These are phyloP conservation scores for Basileuterus tristriatus DNA, from an alignment of 2,797 vertebrate species.

Conservation along the genomic window DNA sequence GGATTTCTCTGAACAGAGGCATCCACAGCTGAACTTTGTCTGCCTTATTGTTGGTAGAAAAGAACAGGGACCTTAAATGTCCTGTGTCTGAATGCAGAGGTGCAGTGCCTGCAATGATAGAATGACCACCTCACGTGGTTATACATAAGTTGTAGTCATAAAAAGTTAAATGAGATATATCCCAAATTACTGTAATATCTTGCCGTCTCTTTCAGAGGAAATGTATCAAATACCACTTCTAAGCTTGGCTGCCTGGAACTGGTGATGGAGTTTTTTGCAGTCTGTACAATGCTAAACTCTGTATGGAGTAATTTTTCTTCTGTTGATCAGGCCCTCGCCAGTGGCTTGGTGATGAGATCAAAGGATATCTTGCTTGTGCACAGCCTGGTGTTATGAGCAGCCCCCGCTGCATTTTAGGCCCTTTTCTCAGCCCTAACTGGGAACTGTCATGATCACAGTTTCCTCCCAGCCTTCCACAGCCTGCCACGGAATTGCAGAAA, in stretches of 20 bases:
- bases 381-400: background rate
- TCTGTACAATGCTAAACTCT: background rate
- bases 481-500: background rate
- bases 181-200: background rate
- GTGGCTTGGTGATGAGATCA: background rate
- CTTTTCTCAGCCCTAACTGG: background rate
- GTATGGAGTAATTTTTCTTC: background rate
- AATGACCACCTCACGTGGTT: background rate
- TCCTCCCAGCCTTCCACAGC: background rate
- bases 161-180: background rate
- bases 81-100: background rate
- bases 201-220: background rate
- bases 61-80: background rate
- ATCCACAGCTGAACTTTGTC: background rate
- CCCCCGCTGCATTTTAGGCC: background rate
- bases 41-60: background rate
- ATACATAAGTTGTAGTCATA: rapidly evolving
- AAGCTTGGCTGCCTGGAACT: background rate
- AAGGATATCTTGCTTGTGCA: background rate
- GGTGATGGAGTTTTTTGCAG: background rate
- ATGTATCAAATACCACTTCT: background rate
- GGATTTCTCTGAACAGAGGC: background rate
- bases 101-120: background rate
- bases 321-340: background rate
- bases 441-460: background rate